These are phyloP conservation scores for Acanthornis magna DNA, from an alignment of 2,797 vertebrate species.

Conservation along the genomic window DNA sequence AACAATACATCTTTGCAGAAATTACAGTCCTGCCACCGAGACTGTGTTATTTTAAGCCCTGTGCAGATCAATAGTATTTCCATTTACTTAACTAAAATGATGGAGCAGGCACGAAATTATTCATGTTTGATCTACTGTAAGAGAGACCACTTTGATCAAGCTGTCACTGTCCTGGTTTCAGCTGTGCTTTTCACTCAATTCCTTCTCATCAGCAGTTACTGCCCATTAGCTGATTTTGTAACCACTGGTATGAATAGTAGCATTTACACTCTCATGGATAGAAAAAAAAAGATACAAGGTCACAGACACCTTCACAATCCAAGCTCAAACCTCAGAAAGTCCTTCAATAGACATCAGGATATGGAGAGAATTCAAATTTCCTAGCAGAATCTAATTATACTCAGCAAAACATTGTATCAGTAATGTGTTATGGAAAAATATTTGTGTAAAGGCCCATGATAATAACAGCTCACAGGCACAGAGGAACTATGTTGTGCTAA, in stretches of 20 bases:
- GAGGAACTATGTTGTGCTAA: background rate
- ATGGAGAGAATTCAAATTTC: background rate
- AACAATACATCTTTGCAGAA: conserved; percentile 10
- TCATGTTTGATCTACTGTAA: conserved; percentile 19
- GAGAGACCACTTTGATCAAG: conserved; percentile 11
- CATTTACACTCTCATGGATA: background rate
- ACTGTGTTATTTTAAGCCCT: conserved; percentile 17
- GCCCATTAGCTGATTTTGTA: conserved; percentile 11
- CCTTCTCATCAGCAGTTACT: background rate
- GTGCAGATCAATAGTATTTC: background rate
- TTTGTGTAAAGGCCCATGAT: background rate
- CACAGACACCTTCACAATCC: background rate
- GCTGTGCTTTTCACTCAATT: background rate
- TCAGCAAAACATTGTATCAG: background rate
- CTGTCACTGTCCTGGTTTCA: background rate
- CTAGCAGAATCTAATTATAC: conserved; percentile 9
- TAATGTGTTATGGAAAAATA: conserved; percentile 8
- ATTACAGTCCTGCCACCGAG: background rate
- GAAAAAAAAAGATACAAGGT: background rate
- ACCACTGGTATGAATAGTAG: background rate
- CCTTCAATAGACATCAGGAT: background rate
- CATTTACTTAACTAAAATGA: conserved; percentile 49
- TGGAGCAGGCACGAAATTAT: conserved; percentile 29
- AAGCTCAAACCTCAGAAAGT: background rate
- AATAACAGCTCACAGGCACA: background rate